A percentile compares a stretch with the other conserved stretches of the same genome.
These are phyloP conservation scores for Yoshiicerus persimilis DNA, from an alignment of 1,140 invertebrate species.

Conservation along the genomic window DNA sequence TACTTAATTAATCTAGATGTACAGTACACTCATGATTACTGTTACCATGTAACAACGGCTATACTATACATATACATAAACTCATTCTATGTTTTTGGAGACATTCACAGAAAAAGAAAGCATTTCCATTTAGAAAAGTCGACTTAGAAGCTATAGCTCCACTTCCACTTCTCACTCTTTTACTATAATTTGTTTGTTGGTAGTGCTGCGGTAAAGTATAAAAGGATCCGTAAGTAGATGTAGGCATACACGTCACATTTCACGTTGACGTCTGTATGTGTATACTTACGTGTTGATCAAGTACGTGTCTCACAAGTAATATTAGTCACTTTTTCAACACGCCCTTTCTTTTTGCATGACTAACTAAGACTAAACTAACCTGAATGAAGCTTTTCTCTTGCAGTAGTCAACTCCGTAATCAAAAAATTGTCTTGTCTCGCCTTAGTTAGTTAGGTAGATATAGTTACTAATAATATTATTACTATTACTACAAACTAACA, in stretches of 20 bases:
- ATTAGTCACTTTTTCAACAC: background rate
- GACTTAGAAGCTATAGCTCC: background rate
- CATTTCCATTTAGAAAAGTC: background rate
- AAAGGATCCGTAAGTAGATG: background rate
- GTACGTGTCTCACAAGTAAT: background rate
- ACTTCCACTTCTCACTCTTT: background rate
- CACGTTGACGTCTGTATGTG: background rate
- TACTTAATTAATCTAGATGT: background rate
- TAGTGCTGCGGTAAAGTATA: background rate
- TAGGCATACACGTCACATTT: background rate
- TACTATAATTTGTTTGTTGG: background rate
- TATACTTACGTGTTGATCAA: background rate
- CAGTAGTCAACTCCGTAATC: background rate
- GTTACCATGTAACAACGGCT: background rate
- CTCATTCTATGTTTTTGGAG: background rate
- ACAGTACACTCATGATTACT: too few species aligned
- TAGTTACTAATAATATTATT: background rate
- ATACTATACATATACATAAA: background rate
- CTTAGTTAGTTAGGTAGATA: background rate
- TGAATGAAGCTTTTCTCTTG: background rate
- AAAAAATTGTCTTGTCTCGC: background rate
- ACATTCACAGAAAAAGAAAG: background rate
- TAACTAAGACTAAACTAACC: background rate
- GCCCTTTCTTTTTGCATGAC: background rate
- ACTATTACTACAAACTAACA: background rate